Percentiles rank a stretch among this genome's conserved stretches.
phyloP scores from a whole-genome alignment of 2,113 vertebrate genomes.

The Siniperca chuatsi region DNA sequence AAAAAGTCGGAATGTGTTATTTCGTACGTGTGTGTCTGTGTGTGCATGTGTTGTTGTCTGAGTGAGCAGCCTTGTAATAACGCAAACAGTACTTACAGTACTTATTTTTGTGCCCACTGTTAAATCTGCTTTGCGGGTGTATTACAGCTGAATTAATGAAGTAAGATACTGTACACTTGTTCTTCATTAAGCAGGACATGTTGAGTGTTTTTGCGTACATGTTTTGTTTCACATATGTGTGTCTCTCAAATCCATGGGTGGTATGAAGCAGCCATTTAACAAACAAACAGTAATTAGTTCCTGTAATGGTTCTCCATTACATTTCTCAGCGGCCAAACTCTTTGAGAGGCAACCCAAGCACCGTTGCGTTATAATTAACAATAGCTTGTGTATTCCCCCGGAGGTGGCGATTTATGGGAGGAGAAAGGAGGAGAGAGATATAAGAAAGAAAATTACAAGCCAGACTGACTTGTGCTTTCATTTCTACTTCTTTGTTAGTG shows the following conservation, averaged over 20 bases:
- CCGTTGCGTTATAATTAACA: constrained; percentile 75
- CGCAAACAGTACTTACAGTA: constrained; percentile 6
- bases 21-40: background rate
- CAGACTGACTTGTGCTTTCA: background rate
- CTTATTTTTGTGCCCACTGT: constrained; percentile 26
- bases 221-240: constrained; percentile 60
- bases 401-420: constrained; percentile 63
- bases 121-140: constrained; percentile 50
- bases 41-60: background rate
- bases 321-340: constrained; percentile 72
- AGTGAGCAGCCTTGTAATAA: constrained; percentile 24
- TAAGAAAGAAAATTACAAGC: background rate
- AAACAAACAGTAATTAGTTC: constrained; percentile 80
- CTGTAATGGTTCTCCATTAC: constrained; percentile 75
- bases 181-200: constrained; percentile 60
- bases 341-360: constrained; percentile 73
- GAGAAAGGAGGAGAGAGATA: constrained; percentile 2
- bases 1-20: constrained; percentile 11
- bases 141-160: constrained; percentile 59
- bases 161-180: constrained; percentile 36
- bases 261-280: constrained; percentile 67
- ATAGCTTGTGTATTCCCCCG: constrained; percentile 62
- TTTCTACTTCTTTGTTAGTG: background rate
- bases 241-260: constrained; percentile 72
- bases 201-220: constrained; percentile 37